These are phyloP conservation scores for Ptychoptera contaminata DNA, from an alignment of 2,888 invertebrate genomes.

Conservation along the genomic window DNA sequence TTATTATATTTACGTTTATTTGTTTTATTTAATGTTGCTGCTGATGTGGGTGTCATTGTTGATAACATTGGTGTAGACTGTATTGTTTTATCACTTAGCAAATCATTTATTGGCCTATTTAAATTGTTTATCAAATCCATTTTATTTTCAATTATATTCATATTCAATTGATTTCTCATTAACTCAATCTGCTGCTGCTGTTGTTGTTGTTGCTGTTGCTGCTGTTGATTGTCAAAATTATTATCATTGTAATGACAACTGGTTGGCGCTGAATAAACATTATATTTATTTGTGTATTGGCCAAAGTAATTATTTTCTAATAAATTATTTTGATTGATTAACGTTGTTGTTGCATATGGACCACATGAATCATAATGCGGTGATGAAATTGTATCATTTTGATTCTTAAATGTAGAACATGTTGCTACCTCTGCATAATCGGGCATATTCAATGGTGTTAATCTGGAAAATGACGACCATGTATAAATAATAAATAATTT, in stretches of 20 bases:
- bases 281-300: background rate
- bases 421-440: constrained; percentile 31
- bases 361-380: constrained; percentile 6
- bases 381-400: constrained; percentile 13
- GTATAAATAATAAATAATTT: constrained; percentile 3
- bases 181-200: background rate
- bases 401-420: constrained; percentile 32
- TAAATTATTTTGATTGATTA: constrained; percentile 38
- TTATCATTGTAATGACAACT: constrained; percentile 4
- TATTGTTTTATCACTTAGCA: constrained; percentile 11
- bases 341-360: constrained; percentile 76
- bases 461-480: constrained; percentile 19
- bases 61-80: background rate
- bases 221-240: constrained; percentile 4
- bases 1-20: background rate
- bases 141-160: constrained; percentile 31
- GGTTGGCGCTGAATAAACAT: constrained; percentile 2
- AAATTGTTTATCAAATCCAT: constrained; percentile 24
- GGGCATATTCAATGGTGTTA: constrained; percentile 32
- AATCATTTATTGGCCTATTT: constrained; percentile 18
- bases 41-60: background rate
- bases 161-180: constrained; percentile 15
- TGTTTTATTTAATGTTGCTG: background rate
- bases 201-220: constrained; percentile 1
- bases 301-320: constrained; percentile 3